Base-by-base conservation (phyloP, 2,888 invertebrate species). In the Perdita meconis region DNA sequence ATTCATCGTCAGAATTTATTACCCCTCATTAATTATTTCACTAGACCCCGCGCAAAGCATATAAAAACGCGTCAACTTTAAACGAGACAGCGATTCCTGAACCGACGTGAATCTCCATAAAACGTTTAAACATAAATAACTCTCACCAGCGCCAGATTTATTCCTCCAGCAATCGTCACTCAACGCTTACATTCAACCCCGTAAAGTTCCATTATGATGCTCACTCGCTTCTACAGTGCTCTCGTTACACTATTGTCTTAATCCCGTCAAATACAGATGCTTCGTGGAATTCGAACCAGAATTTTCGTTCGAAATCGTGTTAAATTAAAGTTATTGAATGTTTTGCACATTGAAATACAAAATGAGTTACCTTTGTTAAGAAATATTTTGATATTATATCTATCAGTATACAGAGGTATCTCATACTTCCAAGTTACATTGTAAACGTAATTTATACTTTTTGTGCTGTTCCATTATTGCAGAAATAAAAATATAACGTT, bases 211-310 rank as follows among this genome's bases (percentile, higher is more conserved):
- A 53, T 53, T 30, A 53, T 26, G 13, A n/a, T 53, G n/a, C 30
- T 30, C 30, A 6, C 30, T 30, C 30, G 30, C 6, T 30, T 30
- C 30, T 6, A 30, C 30, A 30, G 30, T 6, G 3, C 30, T 30
- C 30, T 2, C n/a, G n/a, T n/a, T 13, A 13, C 42, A 19, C 16
- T 56, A 57, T 56, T 56, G 47, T 57, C 57, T 19, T 42, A 67
- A 67, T 67, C 26, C 38, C 19, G 50, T 42, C 26, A 67, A 67
- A 50, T 38, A 24, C 36, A 57, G 26, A 44, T 30, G 56, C 36
- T n/a, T 24, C 47, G 24, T 34, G 16, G 44, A 44, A 42, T 13
- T 12, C 5, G 24, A 66, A 66, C 47, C 57, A 36, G 56, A 57
- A 67, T 67, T 59, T 67, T 67, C 57, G 57, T 67, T 34, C 8